phyloP scores from a whole-genome alignment of 2,797 vertebrate species.

The Myotis planiceps region DNA sequence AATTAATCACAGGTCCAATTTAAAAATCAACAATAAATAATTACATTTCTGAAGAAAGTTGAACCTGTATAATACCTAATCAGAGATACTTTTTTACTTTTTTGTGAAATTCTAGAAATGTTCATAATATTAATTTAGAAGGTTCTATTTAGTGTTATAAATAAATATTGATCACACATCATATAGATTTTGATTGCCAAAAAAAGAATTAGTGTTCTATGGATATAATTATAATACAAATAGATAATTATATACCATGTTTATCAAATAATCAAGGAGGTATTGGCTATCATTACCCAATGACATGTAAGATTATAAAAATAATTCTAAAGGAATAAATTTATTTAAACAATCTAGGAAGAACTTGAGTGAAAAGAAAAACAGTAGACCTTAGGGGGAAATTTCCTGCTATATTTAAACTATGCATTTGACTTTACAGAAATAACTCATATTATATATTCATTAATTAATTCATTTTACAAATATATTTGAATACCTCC shows the following conservation, averaged over 20 bases:
- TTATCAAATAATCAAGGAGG: background rate
- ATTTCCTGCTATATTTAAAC: background rate
- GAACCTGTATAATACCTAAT: background rate
- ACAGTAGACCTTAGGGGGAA: background rate
- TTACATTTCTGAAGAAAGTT: background rate
- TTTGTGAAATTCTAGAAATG: background rate
- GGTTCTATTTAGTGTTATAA: background rate
- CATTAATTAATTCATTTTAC: background rate
- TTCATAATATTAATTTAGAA: background rate
- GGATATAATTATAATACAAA: background rate
- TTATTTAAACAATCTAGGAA: background rate
- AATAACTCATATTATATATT: background rate
- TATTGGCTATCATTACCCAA: background rate
- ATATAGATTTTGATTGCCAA: background rate
- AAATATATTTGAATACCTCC: background rate
- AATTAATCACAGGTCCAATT: background rate
- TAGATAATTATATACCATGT: background rate
- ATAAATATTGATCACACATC: background rate
- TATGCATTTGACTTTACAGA: background rate
- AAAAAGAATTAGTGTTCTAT: background rate
- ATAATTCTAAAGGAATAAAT: background rate
- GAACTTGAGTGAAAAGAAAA: background rate
- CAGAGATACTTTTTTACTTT: background rate
- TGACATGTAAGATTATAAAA: conserved; percentile 19
- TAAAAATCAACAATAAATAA: background rate